Conservation (phyloP, 2,888 invertebrate species). For the Hermaeophaga mercurialis region DNA sequence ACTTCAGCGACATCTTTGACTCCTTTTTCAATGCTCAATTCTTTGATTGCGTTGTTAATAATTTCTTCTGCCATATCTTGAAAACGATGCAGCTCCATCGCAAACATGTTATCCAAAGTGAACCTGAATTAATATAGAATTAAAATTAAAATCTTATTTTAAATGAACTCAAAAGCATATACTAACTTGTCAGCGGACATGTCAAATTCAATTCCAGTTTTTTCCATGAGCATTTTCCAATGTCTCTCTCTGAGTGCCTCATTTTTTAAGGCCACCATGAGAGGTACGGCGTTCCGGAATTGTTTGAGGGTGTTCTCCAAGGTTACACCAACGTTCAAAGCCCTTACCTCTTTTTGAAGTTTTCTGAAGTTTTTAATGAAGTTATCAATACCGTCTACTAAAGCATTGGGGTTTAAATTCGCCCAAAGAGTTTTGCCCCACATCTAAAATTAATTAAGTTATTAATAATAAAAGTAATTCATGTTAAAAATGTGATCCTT, state of each 20-base stretch:
- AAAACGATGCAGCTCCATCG: conserved; percentile 84
- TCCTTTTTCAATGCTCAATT: conserved; percentile 87
- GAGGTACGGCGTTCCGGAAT: conserved; percentile 83
- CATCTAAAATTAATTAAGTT: conserved; percentile 35
- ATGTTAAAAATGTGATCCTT: not conserved
- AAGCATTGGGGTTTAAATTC: conserved; percentile 81
- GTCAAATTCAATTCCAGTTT: conserved; percentile 83
- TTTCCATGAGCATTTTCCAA: conserved; percentile 87
- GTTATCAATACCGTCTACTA: conserved; percentile 84
- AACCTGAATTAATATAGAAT: conserved; percentile 59
- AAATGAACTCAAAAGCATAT: no score
- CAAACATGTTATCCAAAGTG: conserved; percentile 89
- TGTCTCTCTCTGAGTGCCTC: conserved; percentile 89
- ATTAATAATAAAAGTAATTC: not conserved
- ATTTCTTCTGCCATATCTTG: conserved; percentile 86
- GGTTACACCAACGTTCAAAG: conserved; percentile 67
- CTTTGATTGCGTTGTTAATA: conserved; percentile 87
- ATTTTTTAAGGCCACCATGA: conserved; percentile 90
- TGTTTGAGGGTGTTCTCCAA: conserved; percentile 86
- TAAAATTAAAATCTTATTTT: not conserved
- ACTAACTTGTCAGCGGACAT: conserved; percentile 72
- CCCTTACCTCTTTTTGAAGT: conserved; percentile 68
- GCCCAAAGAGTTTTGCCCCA: conserved; percentile 91
- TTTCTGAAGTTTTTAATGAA: conserved; percentile 80
- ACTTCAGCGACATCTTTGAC: conserved; percentile 81